Evolutionary conservation across 2,113 vertebrate species (phyloP), one percentile per base, ranked within the genome.

Genomic region (Rhinopithecus roxellana): DNA sequence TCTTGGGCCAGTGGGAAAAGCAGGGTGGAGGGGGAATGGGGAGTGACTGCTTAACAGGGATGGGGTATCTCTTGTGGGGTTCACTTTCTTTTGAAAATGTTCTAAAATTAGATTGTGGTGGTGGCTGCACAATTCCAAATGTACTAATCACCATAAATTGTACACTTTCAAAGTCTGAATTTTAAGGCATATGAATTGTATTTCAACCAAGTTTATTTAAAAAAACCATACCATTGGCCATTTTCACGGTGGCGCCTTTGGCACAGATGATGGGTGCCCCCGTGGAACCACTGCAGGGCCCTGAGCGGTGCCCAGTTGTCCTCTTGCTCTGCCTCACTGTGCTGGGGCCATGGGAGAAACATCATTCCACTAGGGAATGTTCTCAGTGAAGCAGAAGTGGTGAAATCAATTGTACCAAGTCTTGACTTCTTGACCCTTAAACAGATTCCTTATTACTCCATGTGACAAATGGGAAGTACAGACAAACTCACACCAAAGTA

Each of bases 11-110:
- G n/a, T 20, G 3, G 35, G n/a, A 38, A 35, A 17, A 69, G 35
- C 67, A n/a, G 35, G 67, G 67, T n/a, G 32, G 35, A 69, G 7
- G 1, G 1, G 18, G 17, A 11, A 38, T 1, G 32, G 83, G 5
- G 20, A 38, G 30, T 1, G 17, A 6, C 0, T 57, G 61, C 59
- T 45, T 30, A 57, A 23, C 5, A 16, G 0, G 7, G 14, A 20
- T 22, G 61, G 83, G 48, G 35, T 75, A 74, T 74, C 32, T 61
- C 18, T 40, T 22, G 27, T 20, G 43, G 75, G 32, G 52, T 8
- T 25, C 61, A 64, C 59, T 61, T 64, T 30, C 25, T 64, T 64
- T 30, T 13, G 35, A 38, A 70, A 48, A 72, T 2, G 7, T 70
- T 93, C 30, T 48, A 7, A 70, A 87, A 30, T 61, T 40, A 57